These are phyloP conservation scores for Anas platyrhynchos DNA, from an alignment of 2,113 vertebrate species.

Conservation along the genomic window DNA sequence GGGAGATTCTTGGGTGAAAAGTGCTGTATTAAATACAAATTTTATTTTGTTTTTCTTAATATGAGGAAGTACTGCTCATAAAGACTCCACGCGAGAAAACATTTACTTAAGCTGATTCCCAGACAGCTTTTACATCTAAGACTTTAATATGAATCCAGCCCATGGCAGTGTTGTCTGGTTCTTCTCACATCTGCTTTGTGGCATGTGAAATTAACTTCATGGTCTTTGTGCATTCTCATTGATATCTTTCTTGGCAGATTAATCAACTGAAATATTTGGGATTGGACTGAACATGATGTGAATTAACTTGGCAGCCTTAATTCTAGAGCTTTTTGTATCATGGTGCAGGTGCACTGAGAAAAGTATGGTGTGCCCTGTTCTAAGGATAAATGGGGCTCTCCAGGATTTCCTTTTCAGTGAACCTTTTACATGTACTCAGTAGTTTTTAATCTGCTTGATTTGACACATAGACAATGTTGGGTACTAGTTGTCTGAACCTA, in stretches of 20 bases:
- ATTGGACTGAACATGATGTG: background rate
- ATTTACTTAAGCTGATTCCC: background rate
- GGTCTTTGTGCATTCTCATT: background rate
- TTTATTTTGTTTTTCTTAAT: background rate
- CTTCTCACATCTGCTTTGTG: background rate
- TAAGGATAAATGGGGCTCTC: background rate
- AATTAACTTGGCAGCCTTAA: background rate
- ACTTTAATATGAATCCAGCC: background rate
- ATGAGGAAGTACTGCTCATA: background rate
- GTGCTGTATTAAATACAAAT: background rate
- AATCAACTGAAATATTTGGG: background rate
- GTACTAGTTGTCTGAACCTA: background rate
- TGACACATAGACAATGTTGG: background rate
- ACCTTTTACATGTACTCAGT: background rate
- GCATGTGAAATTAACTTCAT: background rate
- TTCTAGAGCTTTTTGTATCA: background rate
- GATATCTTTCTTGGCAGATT: background rate
- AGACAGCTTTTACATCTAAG: background rate
- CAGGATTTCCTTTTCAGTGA: background rate
- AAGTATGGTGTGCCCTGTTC: background rate
- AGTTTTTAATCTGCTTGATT: background rate
- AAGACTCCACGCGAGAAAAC: background rate
- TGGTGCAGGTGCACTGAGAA: background rate
- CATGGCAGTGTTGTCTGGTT: background rate
- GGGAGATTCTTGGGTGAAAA: background rate